phyloP scores from a whole-genome alignment of 2,888 invertebrate genomes.

The Drosophila mercatorum region DNA sequence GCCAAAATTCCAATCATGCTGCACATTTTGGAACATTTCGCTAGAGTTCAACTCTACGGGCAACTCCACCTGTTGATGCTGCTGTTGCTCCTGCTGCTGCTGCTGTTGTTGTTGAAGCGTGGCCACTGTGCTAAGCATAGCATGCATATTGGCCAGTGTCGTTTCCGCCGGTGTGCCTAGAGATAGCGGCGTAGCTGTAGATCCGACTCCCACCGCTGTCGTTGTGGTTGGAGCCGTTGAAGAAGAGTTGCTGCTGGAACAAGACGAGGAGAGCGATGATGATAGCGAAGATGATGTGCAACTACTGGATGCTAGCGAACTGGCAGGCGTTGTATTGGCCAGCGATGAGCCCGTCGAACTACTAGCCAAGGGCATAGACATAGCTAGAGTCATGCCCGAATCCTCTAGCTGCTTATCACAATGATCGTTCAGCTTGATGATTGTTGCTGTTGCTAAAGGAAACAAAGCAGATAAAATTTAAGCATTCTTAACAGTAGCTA shows the following conservation, averaged over 20 bases:
- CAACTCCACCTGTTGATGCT: constrained; percentile 36
- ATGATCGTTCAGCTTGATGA: constrained; percentile 62
- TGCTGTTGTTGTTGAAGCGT: constrained; percentile 61
- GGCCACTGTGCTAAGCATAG: constrained; percentile 69
- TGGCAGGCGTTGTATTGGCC: constrained; percentile 58
- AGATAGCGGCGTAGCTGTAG: constrained; percentile 37
- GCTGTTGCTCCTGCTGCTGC: constrained; percentile 36
- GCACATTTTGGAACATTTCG: constrained; percentile 83
- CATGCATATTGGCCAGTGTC: constrained; percentile 65
- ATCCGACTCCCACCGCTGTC: constrained; percentile 25
- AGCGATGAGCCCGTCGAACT: constrained; percentile 65
- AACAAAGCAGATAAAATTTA: constrained; percentile 5
- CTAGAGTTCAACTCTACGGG: constrained; percentile 61
- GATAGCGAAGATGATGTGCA: constrained; percentile 72
- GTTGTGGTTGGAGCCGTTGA: constrained; percentile 56
- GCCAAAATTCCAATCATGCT: constrained; percentile 84
- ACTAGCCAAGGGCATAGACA: constrained; percentile 51
- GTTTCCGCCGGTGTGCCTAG: constrained; percentile 44
- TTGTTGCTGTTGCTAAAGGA: constrained; percentile 42
- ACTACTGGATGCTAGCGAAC: constrained; percentile 62
- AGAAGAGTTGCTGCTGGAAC: constrained; percentile 64
- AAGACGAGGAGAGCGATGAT: constrained; percentile 73
- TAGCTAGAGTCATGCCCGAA: constrained; percentile 33
- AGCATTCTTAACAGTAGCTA: no score
- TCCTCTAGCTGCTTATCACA: constrained; percentile 76